Evolutionary conservation across 2,113 vertebrate species (phyloP).

Genomic region (Lota lota): DNA sequence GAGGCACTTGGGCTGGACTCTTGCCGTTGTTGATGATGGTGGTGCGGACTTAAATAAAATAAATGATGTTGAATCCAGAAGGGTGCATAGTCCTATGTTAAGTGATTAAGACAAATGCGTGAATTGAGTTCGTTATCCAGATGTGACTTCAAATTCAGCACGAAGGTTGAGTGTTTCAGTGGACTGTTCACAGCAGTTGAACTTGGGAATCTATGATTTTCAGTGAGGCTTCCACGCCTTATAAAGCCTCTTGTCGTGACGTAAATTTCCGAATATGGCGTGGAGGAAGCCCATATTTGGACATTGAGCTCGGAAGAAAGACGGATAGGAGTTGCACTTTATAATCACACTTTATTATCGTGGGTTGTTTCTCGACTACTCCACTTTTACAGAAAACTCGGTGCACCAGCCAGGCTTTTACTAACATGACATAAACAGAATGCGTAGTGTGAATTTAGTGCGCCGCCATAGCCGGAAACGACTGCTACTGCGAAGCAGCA

Average conservation of each 20-base stretch:
- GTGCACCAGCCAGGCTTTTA: too few relatives aligned
- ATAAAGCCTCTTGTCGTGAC: slow-evolving; percentile 82
- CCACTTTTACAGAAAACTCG: too few relatives aligned
- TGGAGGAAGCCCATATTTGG: slow-evolving; percentile 93
- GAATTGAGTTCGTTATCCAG: slow-evolving; percentile 22
- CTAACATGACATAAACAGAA: not conserved
- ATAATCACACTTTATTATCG: too few relatives aligned
- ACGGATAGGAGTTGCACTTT: too few relatives aligned
- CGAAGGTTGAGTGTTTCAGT: not conserved
- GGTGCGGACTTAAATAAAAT: not conserved
- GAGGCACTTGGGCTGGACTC: slow-evolving; percentile 26
- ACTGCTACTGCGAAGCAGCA: slow-evolving; percentile 44
- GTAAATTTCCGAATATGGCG: slow-evolving; percentile 88
- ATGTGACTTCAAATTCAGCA: slow-evolving; percentile 31
- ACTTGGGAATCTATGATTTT: slow-evolving; percentile 47
- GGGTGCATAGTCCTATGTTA: slow-evolving; percentile 3
- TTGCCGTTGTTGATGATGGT: not conserved
- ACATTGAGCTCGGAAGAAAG: slow-evolving; percentile 23
- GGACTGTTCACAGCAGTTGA: not conserved
- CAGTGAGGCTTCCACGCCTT: slow-evolving; percentile 67
- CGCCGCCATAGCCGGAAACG: slow-evolving; percentile 73
- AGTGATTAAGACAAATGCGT: slow-evolving; percentile 6
- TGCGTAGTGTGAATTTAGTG: not conserved
- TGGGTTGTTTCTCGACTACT: too few relatives aligned
- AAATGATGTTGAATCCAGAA: not conserved